Percentiles rank a stretch among this genome's conserved stretches.
Conservation (phyloP, 1,140 invertebrate species). For the Polypedilum vanderplanki region DNA sequence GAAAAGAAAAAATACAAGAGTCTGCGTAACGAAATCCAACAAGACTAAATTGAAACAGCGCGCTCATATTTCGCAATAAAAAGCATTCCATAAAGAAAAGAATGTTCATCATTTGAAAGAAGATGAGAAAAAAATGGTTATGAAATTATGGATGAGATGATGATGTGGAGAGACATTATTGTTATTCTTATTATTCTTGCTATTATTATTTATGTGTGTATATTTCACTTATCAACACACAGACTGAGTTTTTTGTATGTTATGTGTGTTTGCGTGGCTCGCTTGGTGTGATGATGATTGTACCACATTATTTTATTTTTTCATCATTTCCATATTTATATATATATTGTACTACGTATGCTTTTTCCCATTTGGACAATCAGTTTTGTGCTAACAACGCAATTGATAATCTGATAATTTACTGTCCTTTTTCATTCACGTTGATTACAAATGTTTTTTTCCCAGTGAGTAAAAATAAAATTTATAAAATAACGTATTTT, state of each 20-base stretch:
- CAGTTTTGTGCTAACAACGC: neutral
- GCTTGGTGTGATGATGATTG: neutral
- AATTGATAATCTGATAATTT: conserved; percentile 15
- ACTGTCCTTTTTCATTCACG: neutral
- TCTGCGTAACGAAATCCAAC: neutral
- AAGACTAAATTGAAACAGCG: conserved; percentile 18
- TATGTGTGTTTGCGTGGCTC: too few relatives aligned
- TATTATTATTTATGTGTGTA: conserved; percentile 19
- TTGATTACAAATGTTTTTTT: too few relatives aligned
- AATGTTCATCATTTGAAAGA: conserved; percentile 12
- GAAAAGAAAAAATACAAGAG: neutral
- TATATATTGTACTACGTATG: neutral
- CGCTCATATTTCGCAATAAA: conserved; percentile 12
- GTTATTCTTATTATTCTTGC: neutral
- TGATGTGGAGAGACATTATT: conserved; percentile 8
- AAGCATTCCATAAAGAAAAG: conserved; percentile 18
- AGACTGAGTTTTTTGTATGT: neutral
- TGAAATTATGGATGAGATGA: conserved; percentile 18
- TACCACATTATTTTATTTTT: neutral
- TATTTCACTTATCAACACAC: conserved; percentile 17
- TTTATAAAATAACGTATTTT: too few relatives aligned
- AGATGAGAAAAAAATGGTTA: conserved; percentile 10
- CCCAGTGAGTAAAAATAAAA: too few relatives aligned
- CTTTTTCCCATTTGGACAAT: too few relatives aligned
- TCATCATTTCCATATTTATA: too few relatives aligned